These are phyloP conservation scores for Vulpes lagopus DNA, from an alignment of 2,113 vertebrate species.

Conservation along the genomic window DNA sequence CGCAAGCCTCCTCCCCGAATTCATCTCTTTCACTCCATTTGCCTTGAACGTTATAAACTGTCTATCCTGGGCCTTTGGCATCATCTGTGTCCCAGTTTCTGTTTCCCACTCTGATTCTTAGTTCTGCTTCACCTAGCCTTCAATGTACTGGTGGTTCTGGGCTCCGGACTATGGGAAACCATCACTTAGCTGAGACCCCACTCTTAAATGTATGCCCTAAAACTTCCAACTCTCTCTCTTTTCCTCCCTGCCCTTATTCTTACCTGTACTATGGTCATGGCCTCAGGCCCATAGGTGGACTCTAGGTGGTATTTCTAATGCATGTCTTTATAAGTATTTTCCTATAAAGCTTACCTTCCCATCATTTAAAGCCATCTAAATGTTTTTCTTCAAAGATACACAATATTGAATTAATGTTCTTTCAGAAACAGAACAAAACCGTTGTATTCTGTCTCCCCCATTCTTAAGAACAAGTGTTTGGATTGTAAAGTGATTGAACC, in stretches of 20 bases:
- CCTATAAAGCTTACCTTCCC: slow-evolving; percentile 53
- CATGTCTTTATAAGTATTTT: slow-evolving; percentile 57
- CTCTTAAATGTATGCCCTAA: neutral
- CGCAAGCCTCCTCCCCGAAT: neutral
- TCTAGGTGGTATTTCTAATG: neutral
- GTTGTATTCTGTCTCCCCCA: slow-evolving; percentile 75
- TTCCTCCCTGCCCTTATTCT: neutral
- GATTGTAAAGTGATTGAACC: slow-evolving; percentile 86
- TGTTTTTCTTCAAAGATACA: slow-evolving; percentile 76
- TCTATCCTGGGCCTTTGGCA: neutral
- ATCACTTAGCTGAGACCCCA: neutral
- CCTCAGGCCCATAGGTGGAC: neutral
- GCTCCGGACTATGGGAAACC: neutral
- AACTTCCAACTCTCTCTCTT: neutral
- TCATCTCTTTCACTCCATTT: neutral
- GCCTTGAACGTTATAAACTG: neutral
- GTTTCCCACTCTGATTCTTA: neutral
- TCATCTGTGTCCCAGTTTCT: neutral
- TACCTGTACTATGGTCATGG: neutral
- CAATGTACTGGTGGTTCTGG: neutral
- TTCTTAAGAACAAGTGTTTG: slow-evolving; percentile 82
- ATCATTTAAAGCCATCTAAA: slow-evolving; percentile 68
- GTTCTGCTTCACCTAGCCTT: neutral
- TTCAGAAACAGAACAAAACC: slow-evolving; percentile 80
- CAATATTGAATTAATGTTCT: slow-evolving; percentile 81